A percentile compares a stretch with the other conserved stretches of the same genome.
phyloP scores from a whole-genome alignment of 2,113 vertebrate genomes.

The Aegithalos caudatus region DNA sequence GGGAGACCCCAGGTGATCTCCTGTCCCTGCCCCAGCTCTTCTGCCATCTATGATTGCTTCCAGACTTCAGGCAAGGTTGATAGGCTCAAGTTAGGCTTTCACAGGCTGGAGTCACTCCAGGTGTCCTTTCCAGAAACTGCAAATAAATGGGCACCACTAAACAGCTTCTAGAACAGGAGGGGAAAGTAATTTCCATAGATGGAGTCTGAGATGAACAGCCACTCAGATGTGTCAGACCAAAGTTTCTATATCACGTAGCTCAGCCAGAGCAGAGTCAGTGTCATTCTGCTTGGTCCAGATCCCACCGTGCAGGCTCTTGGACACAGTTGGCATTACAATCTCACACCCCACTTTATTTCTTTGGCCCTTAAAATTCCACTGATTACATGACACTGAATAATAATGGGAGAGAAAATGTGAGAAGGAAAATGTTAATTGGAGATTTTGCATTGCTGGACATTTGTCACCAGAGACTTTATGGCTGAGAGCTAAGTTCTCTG shows the following conservation, averaged over 20 bases:
- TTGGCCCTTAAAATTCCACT: neutral
- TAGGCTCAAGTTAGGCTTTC: neutral
- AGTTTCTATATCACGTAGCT: neutral
- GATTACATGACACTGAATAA: neutral
- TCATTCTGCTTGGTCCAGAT: neutral
- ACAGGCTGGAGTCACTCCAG: neutral
- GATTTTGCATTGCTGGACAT: neutral
- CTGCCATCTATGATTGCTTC: neutral
- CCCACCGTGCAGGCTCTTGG: neutral
- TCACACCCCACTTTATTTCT: neutral
- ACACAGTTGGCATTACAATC: neutral
- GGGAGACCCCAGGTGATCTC: neutral
- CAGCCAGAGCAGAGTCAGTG: neutral
- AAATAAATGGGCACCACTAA: neutral
- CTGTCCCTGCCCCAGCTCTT: neutral
- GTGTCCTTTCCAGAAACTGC: neutral
- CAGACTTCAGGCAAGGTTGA: neutral
- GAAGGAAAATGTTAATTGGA: neutral
- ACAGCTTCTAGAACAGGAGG: neutral
- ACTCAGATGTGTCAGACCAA: neutral
- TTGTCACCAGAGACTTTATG: neutral
- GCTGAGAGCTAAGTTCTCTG: neutral
- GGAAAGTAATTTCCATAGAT: neutral
- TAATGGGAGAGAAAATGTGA: neutral
- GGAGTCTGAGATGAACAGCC: neutral